phyloP scores from a whole-genome alignment of 1,140 invertebrate genomes.

The Hydropsyche tenuis region DNA sequence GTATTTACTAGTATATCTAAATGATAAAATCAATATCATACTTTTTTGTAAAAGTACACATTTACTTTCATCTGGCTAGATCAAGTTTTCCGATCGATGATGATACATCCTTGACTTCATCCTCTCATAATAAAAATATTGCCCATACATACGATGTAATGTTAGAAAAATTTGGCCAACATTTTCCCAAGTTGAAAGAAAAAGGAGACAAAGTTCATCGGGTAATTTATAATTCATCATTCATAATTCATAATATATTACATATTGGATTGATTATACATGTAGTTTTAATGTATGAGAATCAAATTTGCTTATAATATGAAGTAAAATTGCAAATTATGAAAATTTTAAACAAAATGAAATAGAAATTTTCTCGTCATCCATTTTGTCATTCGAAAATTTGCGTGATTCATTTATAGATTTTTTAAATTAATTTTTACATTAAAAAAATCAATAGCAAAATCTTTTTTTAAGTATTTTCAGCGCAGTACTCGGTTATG shows the following conservation, averaged over 20 bases:
- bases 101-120: background rate
- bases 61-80: background rate
- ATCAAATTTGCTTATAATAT: too few relatives aligned
- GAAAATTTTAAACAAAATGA: background rate
- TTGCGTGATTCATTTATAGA: too few relatives aligned
- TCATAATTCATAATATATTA: too few relatives aligned
- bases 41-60: too few relatives aligned
- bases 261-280: too few relatives aligned
- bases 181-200: slow-evolving; percentile 62
- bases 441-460: too few relatives aligned
- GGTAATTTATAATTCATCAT: too few relatives aligned
- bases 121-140: slow-evolving; percentile 18
- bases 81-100: background rate
- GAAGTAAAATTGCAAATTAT: too few relatives aligned
- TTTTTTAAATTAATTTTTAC: background rate
- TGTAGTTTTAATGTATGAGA: too few relatives aligned
- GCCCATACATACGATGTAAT: slow-evolving; percentile 57
- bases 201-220: slow-evolving; percentile 66
- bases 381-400: background rate
- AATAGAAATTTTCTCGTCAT: background rate
- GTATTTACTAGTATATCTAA: background rate
- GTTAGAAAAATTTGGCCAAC: slow-evolving; percentile 65
- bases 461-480: slow-evolving; percentile 74
- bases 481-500: slow-evolving; percentile 76
- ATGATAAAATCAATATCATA: too few relatives aligned